Evolutionary conservation across 2,888 invertebrate species (phyloP).

Genomic region (Altica lythri): DNA sequence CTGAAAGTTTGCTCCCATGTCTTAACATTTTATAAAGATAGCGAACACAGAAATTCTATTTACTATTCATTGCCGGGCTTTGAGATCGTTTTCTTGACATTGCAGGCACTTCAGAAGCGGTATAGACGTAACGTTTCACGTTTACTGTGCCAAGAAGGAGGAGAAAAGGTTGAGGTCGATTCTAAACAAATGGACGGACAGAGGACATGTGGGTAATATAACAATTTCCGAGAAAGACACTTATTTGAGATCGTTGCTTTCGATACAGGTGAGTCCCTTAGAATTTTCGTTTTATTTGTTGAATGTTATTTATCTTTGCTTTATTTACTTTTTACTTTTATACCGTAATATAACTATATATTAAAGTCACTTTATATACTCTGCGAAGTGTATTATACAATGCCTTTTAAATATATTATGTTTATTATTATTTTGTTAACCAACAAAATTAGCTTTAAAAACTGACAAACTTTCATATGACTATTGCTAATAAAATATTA

Average conservation of each 20-base stretch:
- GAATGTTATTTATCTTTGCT: no score
- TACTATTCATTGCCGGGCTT: conserved; percentile 20
- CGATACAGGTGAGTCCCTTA: conserved; percentile 63
- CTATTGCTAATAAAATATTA: no score
- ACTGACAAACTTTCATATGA: no score
- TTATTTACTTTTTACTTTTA: no score
- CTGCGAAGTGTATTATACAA: background rate
- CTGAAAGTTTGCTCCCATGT: no score
- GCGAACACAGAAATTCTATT: conserved; percentile 18
- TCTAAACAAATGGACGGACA: conserved; percentile 42
- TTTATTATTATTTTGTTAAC: no score
- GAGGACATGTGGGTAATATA: conserved; percentile 42
- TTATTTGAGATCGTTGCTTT: conserved; percentile 66
- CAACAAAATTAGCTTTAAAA: no score
- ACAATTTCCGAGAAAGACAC: conserved; percentile 65
- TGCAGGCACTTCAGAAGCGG: conserved; percentile 54
- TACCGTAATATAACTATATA: no score
- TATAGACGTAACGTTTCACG: conserved; percentile 61
- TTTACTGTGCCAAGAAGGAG: conserved; percentile 61
- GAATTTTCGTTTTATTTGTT: conserved; percentile 49
- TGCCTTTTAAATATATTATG: no score
- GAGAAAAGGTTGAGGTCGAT: conserved; percentile 59
- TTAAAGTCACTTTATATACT: background rate
- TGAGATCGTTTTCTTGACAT: conserved; percentile 28
- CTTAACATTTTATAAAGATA: no score